phyloP scores from a whole-genome alignment of 2,113 vertebrate genomes.

The Hippoglossus stenolepis region DNA sequence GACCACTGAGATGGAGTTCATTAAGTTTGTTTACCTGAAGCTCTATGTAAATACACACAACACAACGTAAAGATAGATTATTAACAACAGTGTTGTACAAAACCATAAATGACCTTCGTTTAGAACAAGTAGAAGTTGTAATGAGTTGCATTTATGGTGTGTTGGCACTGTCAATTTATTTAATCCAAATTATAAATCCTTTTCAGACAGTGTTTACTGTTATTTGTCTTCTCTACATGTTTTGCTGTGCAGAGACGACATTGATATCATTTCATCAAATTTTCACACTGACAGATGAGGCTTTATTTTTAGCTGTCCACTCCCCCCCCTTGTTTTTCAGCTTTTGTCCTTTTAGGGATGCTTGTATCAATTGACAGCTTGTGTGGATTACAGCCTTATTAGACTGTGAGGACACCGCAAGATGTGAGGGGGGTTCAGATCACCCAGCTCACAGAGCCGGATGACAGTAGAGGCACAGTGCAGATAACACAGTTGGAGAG shows the following conservation, averaged over 20 bases:
- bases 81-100: background rate
- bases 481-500: slow-evolving; percentile 18
- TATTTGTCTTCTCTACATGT: background rate
- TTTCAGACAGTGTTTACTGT: slow-evolving; percentile 2
- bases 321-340: slow-evolving; percentile 66
- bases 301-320: slow-evolving; percentile 82
- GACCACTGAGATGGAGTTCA: slow-evolving; percentile 1
- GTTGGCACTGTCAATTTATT: too few species aligned
- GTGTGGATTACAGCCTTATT: slow-evolving; percentile 87
- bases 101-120: background rate
- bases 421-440: slow-evolving; percentile 83
- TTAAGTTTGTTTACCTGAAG: background rate
- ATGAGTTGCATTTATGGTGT: too few species aligned
- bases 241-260: slow-evolving; percentile 28
- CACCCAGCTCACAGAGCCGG: slow-evolving; percentile 65
- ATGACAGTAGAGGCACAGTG: slow-evolving; percentile 6
- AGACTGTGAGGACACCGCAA: slow-evolving; percentile 84
- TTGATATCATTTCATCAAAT: slow-evolving; percentile 58
- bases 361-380: slow-evolving; percentile 88
- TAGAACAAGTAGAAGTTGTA: background rate
- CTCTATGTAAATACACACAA: background rate
- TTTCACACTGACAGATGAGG: slow-evolving; percentile 72
- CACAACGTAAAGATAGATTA: background rate
- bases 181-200: background rate
- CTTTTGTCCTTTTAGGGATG: slow-evolving; percentile 80